Base-by-base conservation (phyloP, 2,888 invertebrate species). In the Blera fallax region DNA sequence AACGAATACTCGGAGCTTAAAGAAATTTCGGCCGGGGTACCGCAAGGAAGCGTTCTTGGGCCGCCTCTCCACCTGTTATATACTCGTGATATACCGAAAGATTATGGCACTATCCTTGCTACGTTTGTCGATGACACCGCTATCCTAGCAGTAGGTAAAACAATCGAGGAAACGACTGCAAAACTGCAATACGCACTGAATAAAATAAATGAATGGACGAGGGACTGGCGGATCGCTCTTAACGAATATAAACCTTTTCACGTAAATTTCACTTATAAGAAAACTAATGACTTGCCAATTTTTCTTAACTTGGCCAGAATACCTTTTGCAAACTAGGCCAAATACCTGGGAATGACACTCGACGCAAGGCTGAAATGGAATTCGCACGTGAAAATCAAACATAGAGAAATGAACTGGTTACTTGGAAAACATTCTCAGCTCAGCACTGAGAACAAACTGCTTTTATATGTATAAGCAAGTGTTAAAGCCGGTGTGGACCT, bases 281-380 rank as follows among this genome's bases (percentile, higher is more conserved):
- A 24, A 24, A 24, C 24, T 24, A 24, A 24, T 24, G 24, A 3
- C 4, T 24, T 3, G 24, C 24, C 24, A 24, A 24, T 24, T 24
- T 24, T 24, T 4, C 24, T 24, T 3, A 24, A 24, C 24, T 24
- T 73, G 65, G 21, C 40, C 6, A 3, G 24, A 60, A 60, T 60
- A 7, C 40, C 37, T 11, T 40, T 24, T 24, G 37, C 60, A 21
- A 60, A 60, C 40, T 40, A 60, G 40, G 40, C 60, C 24, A 60
- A 60, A 40, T 60, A 60, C 24, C 21, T 60, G 0, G 37, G 60
- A 40, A 60, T 60, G 60, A 60, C 37, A 40, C 60, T 60, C 24
- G 60, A 60, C 40, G 60, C 60, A 16, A 54, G 32, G n/a, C 29
- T 54, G 14, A 54, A 54, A 54, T 54, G 54, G 54, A 54, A 14